Conservation (phyloP, 2,113 vertebrate species). For the Lophochroa leadbeateri region DNA sequence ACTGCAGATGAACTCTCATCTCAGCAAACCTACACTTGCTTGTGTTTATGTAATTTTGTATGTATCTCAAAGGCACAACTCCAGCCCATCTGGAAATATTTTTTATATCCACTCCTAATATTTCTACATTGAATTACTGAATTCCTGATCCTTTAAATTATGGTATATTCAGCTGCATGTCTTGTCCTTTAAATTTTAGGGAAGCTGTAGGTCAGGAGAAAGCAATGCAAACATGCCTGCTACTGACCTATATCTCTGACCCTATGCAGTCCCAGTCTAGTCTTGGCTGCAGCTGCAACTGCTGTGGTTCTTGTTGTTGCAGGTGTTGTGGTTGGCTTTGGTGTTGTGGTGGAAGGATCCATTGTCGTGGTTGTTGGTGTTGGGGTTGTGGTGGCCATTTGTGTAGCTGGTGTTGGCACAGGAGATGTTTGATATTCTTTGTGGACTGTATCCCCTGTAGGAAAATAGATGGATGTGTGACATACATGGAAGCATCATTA, state of each 20-base stretch:
- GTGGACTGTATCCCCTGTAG: neutral
- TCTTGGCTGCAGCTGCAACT: slow-evolving; percentile 57
- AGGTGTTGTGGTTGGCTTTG: slow-evolving; percentile 45
- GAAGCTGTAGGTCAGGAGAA: neutral
- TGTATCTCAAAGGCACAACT: neutral
- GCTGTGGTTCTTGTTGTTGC: slow-evolving; percentile 50
- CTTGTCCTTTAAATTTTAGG: neutral
- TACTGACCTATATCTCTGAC: slow-evolving; percentile 85
- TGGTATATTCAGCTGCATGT: neutral
- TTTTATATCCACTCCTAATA: neutral
- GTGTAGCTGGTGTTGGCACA: neutral
- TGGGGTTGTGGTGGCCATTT: slow-evolving; percentile 35
- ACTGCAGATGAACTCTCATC: neutral
- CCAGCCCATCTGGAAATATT: neutral
- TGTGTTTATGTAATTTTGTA: neutral
- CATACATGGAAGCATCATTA: neutral
- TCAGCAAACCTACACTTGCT: neutral
- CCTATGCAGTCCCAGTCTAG: slow-evolving; percentile 73
- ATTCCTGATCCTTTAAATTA: neutral
- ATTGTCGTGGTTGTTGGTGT: neutral
- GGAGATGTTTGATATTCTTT: slow-evolving; percentile 5
- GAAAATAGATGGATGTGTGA: neutral
- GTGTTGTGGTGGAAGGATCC: slow-evolving; percentile 62
- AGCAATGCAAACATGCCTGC: neutral
- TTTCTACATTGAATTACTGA: neutral